These are phyloP conservation scores for Synaphobranchus kaupii DNA, from an alignment of 2,797 vertebrate genomes.

Conservation along the genomic window DNA sequence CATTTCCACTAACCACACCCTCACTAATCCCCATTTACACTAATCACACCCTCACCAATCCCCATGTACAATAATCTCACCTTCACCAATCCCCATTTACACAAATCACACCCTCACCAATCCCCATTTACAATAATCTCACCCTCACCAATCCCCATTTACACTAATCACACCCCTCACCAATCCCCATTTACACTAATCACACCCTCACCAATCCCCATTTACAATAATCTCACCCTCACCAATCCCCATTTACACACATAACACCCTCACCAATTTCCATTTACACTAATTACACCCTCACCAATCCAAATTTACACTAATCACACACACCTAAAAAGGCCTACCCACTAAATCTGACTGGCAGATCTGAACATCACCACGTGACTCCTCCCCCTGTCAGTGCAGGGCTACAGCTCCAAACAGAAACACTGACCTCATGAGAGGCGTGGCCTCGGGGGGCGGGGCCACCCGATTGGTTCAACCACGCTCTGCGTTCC, in stretches of 20 bases:
- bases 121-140: neutral
- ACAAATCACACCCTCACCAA: neutral
- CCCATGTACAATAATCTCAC: neutral
- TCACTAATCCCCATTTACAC: neutral
- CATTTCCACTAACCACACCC: neutral
- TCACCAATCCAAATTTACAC: neutral
- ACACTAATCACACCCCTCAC: neutral
- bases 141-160: neutral
- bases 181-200: neutral
- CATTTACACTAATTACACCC: neutral
- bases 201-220: neutral
- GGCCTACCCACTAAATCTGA: neutral
- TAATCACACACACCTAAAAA: neutral
- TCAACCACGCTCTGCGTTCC: constrained; percentile 56
- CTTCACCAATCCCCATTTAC: neutral
- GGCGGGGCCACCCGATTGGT: constrained; percentile 44
- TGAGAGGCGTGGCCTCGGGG: constrained; percentile 4
- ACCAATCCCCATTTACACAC: neutral
- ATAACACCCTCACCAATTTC: neutral
- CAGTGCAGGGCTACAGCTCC: constrained; percentile 3
- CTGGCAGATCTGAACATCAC: neutral
- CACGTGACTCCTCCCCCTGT: neutral
- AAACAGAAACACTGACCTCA: neutral
- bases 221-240: neutral
- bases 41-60: neutral